Conservation (phyloP, 2,888 invertebrate genomes). For the Ennomos quercinarius region DNA sequence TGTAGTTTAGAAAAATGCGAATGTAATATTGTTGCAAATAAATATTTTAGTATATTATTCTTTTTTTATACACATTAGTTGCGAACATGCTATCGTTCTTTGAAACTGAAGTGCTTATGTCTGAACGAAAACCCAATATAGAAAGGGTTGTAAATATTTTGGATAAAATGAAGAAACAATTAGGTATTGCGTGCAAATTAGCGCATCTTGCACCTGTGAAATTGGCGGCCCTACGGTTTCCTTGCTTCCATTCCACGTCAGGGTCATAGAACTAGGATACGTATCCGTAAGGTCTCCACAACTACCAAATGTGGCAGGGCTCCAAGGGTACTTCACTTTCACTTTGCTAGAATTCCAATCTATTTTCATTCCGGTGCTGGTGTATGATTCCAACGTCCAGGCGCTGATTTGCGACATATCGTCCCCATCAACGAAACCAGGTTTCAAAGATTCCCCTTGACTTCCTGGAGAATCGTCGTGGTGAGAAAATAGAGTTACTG, state of each 20-base stretch:
- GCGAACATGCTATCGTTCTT: background rate
- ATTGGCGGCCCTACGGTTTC: slow-evolving; percentile 10
- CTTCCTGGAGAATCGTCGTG: slow-evolving; percentile 9
- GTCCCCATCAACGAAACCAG: background rate
- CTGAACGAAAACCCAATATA: slow-evolving; percentile 43
- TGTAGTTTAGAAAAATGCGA: slow-evolving; percentile 29
- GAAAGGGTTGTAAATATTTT: background rate
- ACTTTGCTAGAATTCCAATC: slow-evolving; percentile 13
- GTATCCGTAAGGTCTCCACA: slow-evolving; percentile 40
- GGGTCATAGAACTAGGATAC: slow-evolving; percentile 53
- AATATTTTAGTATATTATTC: slow-evolving; percentile 52
- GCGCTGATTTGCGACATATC: slow-evolving; percentile 39
- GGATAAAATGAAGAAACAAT: no score
- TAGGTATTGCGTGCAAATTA: no score
- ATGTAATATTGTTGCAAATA: slow-evolving; percentile 51
- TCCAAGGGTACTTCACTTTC: slow-evolving; percentile 55
- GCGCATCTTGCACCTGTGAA: no score
- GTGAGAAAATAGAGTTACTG: slow-evolving; percentile 31
- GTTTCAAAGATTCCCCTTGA: background rate
- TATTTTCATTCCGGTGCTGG: slow-evolving; percentile 40
- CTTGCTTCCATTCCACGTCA: slow-evolving; percentile 34
- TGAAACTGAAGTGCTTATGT: no score
- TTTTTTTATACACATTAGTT: slow-evolving; percentile 42
- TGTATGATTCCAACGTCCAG: slow-evolving; percentile 58
- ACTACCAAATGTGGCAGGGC: slow-evolving; percentile 45